Evolutionary conservation across 2,888 invertebrate species (phyloP).

Genomic region (Anagyrus pseudococci): DNA sequence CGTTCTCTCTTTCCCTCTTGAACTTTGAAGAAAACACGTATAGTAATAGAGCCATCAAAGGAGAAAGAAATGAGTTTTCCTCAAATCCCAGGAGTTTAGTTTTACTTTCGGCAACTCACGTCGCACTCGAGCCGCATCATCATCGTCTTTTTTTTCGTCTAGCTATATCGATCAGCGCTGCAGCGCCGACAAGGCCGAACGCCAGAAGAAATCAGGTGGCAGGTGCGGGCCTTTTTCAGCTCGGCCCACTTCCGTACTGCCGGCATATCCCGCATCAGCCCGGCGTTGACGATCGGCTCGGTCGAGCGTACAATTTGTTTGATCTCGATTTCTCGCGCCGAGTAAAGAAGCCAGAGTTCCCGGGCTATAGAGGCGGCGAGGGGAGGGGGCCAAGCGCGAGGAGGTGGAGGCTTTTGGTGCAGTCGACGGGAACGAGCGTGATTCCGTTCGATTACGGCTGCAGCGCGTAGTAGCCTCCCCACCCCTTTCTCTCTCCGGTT

Average conservation of each 20-base stretch:
- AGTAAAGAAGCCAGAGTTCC: too few species aligned
- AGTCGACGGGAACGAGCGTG: constrained; percentile 33
- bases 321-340: constrained; percentile 42
- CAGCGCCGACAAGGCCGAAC: too few species aligned
- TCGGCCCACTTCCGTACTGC: background rate
- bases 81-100: too few species aligned
- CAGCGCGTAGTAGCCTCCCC: background rate
- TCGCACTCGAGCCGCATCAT: too few species aligned
- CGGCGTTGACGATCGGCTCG: constrained; percentile 12
- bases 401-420: constrained; percentile 3
- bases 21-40: too few species aligned
- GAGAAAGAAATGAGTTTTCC: too few species aligned
- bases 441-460: constrained; percentile 40
- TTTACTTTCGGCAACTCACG: too few species aligned
- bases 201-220: background rate
- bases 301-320: constrained; percentile 43
- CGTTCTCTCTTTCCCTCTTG: too few species aligned
- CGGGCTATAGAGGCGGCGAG: too few species aligned
- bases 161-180: too few species aligned
- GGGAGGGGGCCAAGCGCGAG: background rate
- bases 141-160: too few species aligned
- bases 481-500: background rate
- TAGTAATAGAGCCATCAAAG: too few species aligned
- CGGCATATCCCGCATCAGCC: background rate
- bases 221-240: constrained; percentile 9